A percentile compares a stretch with the other conserved stretches of the same genome.
phyloP scores from a whole-genome alignment of 1,140 invertebrate species.

The Pogonomyrmex barbatus region DNA sequence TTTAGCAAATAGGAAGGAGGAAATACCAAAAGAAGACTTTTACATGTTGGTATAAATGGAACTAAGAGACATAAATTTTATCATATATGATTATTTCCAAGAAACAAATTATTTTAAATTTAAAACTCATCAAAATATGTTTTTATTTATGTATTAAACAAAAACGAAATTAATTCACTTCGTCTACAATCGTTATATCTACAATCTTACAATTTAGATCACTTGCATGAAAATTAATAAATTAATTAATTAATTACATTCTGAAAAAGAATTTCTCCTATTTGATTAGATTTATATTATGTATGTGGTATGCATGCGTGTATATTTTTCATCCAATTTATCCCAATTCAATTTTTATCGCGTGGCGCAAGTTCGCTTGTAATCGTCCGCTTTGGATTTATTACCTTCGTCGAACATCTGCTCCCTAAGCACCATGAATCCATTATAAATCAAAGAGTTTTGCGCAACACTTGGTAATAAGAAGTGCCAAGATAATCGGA shows the following conservation, averaged over 20 bases:
- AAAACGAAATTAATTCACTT: neutral
- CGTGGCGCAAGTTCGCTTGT: constrained; percentile 24
- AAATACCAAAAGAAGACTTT: neutral
- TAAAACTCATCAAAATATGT: neutral
- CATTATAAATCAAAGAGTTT: constrained; percentile 70
- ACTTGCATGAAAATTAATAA: neutral
- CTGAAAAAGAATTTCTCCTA: neutral
- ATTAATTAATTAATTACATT: constrained; percentile 1
- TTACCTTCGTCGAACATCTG: constrained; percentile 64
- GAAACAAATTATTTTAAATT: neutral
- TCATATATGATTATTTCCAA: neutral
- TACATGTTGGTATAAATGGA: neutral
- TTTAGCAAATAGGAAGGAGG: neutral
- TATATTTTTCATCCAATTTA: constrained; percentile 14
- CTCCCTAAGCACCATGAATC: constrained; percentile 42
- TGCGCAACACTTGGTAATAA: constrained; percentile 64
- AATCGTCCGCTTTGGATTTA: constrained; percentile 60
- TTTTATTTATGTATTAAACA: neutral
- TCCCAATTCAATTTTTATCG: constrained; percentile 14
- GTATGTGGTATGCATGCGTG: neutral
- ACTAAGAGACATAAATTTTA: neutral
- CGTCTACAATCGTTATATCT: neutral
- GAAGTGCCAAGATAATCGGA: constrained; percentile 62
- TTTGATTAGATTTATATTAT: constrained; percentile 9
- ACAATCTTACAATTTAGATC: neutral